phyloP scores from a whole-genome alignment of 2,888 invertebrate species.

The Epinotia brunnichana region DNA sequence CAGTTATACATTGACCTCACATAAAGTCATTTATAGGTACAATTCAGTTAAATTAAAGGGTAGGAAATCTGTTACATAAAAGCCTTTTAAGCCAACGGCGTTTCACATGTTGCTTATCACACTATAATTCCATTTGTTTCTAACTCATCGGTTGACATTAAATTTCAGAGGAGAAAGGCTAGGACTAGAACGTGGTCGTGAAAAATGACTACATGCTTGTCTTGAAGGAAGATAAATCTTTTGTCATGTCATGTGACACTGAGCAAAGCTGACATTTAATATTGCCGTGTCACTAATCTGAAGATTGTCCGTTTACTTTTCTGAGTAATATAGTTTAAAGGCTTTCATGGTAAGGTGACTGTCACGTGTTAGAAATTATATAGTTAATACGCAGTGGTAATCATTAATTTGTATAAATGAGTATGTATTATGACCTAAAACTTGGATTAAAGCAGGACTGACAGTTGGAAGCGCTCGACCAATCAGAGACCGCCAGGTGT shows the following conservation, averaged over 20 bases:
- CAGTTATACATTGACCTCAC: too few relatives aligned
- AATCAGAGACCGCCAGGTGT: too few relatives aligned
- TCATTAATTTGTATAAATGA: too few relatives aligned
- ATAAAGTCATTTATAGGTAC: too few relatives aligned
- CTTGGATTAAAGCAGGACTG: too few relatives aligned
- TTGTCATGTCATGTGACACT: slow-evolving; percentile 29
- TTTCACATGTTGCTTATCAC: slow-evolving; percentile 33
- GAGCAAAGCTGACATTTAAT: slow-evolving; percentile 18
- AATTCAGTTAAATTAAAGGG: slow-evolving; percentile 17
- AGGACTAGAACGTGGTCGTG: slow-evolving; percentile 27
- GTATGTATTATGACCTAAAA: too few relatives aligned
- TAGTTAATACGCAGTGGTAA: too few relatives aligned
- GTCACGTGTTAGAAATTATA: too few relatives aligned
- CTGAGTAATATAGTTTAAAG: not conserved
- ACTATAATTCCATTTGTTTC: slow-evolving; percentile 31
- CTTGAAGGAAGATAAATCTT: slow-evolving; percentile 38
- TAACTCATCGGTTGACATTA: slow-evolving; percentile 22
- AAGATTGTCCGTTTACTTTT: not conserved
- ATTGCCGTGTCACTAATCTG: slow-evolving; percentile 24
- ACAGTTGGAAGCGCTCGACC: too few relatives aligned
- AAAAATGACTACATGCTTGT: slow-evolving; percentile 40
- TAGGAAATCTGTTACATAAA: slow-evolving; percentile 8
- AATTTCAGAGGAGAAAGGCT: slow-evolving; percentile 27
- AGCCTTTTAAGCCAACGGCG: slow-evolving; percentile 16
- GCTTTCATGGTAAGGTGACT: not conserved